phyloP scores from a whole-genome alignment of 2,888 invertebrate genomes.

The Perdita meconis region DNA sequence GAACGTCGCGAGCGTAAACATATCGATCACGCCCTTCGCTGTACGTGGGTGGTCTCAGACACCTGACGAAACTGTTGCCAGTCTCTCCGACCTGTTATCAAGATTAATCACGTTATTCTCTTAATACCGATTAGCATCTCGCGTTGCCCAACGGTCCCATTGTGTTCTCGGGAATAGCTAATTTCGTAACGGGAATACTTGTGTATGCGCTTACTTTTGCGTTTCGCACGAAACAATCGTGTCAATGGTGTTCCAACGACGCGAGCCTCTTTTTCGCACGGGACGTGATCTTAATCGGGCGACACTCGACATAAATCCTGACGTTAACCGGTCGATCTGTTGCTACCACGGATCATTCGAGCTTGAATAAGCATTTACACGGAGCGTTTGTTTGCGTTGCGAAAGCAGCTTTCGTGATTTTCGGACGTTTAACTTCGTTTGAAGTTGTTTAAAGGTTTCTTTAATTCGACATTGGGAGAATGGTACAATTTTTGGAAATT shows the following conservation, averaged over 20 bases:
- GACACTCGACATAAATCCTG: slow-evolving; percentile 3
- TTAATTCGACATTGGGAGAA: too few relatives aligned
- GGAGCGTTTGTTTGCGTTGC: not conserved
- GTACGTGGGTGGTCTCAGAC: slow-evolving; percentile 55
- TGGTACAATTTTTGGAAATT: too few relatives aligned
- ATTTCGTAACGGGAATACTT: slow-evolving; percentile 31
- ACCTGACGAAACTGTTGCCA: slow-evolving; percentile 54
- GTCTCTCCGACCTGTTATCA: slow-evolving; percentile 48
- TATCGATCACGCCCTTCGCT: slow-evolving; percentile 35
- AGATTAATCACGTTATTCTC: slow-evolving; percentile 60
- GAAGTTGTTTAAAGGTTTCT: not conserved
- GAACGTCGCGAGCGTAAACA: slow-evolving; percentile 28
- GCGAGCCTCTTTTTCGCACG: slow-evolving; percentile 4
- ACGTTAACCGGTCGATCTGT: slow-evolving; percentile 8
- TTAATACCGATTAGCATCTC: slow-evolving; percentile 55
- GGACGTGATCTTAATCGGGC: not conserved
- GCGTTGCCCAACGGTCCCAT: slow-evolving; percentile 53
- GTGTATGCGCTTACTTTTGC: slow-evolving; percentile 28
- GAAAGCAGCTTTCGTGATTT: not conserved
- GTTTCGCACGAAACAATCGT: slow-evolving; percentile 5
- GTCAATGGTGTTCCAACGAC: slow-evolving; percentile 16
- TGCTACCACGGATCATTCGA: slow-evolving; percentile 3
- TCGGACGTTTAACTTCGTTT: too few relatives aligned
- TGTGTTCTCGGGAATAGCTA: slow-evolving; percentile 41
- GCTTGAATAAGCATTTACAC: not conserved